phyloP scores from a whole-genome alignment of 53 echinoderm and acorn worm species.

The Zoroaster sp. region DNA sequence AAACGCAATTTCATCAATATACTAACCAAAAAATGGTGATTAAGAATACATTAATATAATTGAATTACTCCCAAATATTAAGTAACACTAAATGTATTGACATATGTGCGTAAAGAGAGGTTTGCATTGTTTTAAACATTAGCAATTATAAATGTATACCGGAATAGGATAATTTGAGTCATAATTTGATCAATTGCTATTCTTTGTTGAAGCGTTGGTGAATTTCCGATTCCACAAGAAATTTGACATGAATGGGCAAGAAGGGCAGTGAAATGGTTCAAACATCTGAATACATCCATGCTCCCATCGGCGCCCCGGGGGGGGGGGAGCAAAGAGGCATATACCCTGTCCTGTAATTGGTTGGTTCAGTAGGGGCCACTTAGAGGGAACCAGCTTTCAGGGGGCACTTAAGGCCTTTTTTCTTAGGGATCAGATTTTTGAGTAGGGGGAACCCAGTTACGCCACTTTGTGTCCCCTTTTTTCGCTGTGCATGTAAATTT shows the following conservation, averaged over 20 bases:
- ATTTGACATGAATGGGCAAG: neutral
- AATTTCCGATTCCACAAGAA: neutral
- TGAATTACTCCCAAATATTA: neutral
- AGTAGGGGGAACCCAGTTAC: too few relatives aligned
- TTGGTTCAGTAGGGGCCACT: too few relatives aligned
- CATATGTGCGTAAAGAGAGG: neutral
- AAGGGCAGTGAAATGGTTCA: neutral
- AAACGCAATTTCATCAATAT: neutral
- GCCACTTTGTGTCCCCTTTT: too few relatives aligned
- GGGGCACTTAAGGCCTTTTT: too few relatives aligned
- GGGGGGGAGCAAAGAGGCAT: too few relatives aligned
- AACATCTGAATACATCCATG: too few relatives aligned
- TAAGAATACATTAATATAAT: neutral
- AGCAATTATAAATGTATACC: neutral
- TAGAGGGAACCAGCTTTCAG: too few relatives aligned
- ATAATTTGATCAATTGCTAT: too few relatives aligned
- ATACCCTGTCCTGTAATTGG: too few relatives aligned
- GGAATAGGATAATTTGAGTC: neutral
- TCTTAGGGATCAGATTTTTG: too few relatives aligned
- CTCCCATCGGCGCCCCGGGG: too few relatives aligned
- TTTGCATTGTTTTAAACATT: neutral
- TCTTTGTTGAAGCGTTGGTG: neutral
- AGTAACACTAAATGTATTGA: neutral
- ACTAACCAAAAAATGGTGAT: neutral
- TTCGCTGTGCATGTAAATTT: too few relatives aligned